phyloP scores from a whole-genome alignment of 2,888 invertebrate species.

The Catocala nupta region DNA sequence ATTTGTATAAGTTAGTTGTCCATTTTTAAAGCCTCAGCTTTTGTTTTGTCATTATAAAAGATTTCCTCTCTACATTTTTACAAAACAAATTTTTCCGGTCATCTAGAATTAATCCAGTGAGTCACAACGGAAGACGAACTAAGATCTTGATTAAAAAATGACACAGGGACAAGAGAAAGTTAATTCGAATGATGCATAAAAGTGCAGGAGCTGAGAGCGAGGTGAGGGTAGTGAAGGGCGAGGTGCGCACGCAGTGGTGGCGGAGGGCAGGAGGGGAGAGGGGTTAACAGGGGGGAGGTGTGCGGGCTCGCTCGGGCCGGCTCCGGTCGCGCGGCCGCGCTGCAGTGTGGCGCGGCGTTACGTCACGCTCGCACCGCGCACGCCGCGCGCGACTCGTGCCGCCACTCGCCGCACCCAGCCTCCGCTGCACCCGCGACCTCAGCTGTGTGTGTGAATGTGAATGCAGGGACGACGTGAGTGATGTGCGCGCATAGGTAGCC shows the following conservation, averaged over 20 bases:
- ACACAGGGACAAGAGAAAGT: constrained; percentile 1
- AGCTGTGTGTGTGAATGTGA: not conserved
- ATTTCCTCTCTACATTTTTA: too few species aligned
- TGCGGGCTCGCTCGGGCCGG: constrained; percentile 34
- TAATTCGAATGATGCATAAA: constrained; percentile 12
- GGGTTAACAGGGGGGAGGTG: constrained; percentile 26
- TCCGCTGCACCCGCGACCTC: not conserved
- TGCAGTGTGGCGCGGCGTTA: constrained; percentile 69
- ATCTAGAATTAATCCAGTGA: too few species aligned
- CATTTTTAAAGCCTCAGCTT: too few species aligned
- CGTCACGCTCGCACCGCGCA: constrained; percentile 57
- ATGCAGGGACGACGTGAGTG: constrained; percentile 3
- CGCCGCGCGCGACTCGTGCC: constrained; percentile 4
- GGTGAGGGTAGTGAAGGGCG: constrained; percentile 20
- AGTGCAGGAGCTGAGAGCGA: constrained; percentile 9
- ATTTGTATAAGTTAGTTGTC: too few species aligned
- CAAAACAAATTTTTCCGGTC: too few species aligned
- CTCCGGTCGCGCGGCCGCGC: constrained; percentile 49
- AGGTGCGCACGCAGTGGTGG: constrained; percentile 26
- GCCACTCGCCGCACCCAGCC: constrained; percentile 15
- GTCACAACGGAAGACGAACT: too few species aligned
- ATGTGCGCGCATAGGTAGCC: constrained; percentile 12
- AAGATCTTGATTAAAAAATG: not conserved
- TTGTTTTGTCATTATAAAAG: too few species aligned
- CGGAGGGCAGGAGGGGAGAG: constrained; percentile 26